A percentile compares a stretch with the other conserved stretches of the same genome.
phyloP scores from a whole-genome alignment of 2,797 vertebrate genomes.

The Falco peregrinus region DNA sequence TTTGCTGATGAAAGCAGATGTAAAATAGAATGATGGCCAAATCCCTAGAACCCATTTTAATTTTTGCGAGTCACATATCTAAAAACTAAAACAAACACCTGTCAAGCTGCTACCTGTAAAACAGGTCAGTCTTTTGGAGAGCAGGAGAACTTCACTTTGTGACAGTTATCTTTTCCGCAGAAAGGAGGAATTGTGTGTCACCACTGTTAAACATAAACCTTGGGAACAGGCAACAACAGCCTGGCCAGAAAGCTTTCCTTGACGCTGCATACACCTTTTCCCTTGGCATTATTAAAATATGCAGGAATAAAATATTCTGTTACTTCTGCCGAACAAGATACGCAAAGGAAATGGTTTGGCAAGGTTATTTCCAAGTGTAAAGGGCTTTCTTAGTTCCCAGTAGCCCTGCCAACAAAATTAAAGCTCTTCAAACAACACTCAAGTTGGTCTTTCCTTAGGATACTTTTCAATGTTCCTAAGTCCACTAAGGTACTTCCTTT shows the following conservation, averaged over 20 bases:
- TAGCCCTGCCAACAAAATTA: constrained; percentile 53
- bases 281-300: constrained; percentile 49
- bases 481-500: constrained; percentile 39
- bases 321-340: constrained; percentile 65
- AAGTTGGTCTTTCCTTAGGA: constrained; percentile 44
- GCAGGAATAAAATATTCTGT: constrained; percentile 53
- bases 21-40: neutral
- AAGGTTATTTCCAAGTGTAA: constrained; percentile 61
- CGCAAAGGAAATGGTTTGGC: constrained; percentile 52
- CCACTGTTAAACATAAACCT: neutral
- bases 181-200: neutral
- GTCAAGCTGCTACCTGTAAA: neutral
- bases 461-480: constrained; percentile 30
- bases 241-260: neutral
- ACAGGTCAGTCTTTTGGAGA: neutral
- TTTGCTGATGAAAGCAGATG: neutral
- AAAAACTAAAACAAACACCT: constrained; percentile 38
- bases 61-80: neutral
- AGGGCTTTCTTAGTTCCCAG: constrained; percentile 46
- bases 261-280: constrained; percentile 18
- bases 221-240: neutral
- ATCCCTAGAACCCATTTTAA: neutral
- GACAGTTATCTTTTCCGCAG: neutral
- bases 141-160: neutral
- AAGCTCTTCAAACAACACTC: constrained; percentile 47